Evolutionary conservation across 2,113 vertebrate genomes (phyloP), one percentile per base, ranked within the genome.

Genomic region (Chloropsis hardwickii): DNA sequence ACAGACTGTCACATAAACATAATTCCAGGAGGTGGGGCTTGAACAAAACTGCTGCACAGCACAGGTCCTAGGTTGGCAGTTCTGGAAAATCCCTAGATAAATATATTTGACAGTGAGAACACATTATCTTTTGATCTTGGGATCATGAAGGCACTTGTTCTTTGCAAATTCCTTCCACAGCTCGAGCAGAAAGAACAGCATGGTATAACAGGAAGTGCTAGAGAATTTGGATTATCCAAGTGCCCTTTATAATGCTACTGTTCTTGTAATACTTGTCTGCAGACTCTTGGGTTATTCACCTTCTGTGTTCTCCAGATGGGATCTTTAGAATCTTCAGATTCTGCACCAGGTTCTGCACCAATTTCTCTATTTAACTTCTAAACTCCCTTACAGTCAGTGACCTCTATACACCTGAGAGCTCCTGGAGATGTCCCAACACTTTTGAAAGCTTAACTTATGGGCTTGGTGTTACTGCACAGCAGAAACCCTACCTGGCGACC

Each of bases 121-220:
- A 28, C 2, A 1, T 69, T 92, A 42, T 81, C 91, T 79, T 93
- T 91, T 91, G 60, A 87, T 94, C 86, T 86, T 66, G 51, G 56
- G 39, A 78, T 95, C 83, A 31, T 91, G 94, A 91, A 91, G 50
- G 45, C 42, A 69, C 86, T 94, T 94, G 56, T 81, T 92, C 80
- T 86, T 81, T 69, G 29, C 60, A 81, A 54, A 86, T 96, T 92
- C 54, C 61, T 92, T 92, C 45, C 25, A 40, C 73, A 85, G n/a
- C 31, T 94, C 0, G 0, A 87, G 86, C 73, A 92, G 57, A 92
- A 95, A 82, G 54, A 79, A 31, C 57, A 87, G 48, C 16, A 4
- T 2, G 11, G 53, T 3, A 0, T 81, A 66, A 67, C 40, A 67
- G 64, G 48, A 92, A 76, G 20, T 44, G 18, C 73, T 76, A 35